Evolutionary conservation across 2,797 vertebrate species (phyloP), one percentile per base, ranked within the genome.

Genomic region (Vespertilio murinus): DNA sequence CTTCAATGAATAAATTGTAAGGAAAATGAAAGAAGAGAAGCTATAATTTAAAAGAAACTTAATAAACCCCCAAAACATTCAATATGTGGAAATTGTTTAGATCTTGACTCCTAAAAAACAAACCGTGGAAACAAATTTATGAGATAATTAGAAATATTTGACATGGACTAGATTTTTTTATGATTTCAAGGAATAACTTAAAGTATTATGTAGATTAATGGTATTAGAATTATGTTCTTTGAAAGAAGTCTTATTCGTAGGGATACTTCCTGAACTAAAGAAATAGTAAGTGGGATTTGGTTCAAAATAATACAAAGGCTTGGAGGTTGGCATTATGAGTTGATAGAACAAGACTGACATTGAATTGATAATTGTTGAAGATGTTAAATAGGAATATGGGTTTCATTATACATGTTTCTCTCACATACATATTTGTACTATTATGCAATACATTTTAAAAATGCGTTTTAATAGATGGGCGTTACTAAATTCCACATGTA

Each of bases 121-220:
- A 86, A 86, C 1, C 61, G 0, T 69, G 47, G 75, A 91, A 69
- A 69, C 6, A 54, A 56, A 69, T 87, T 13, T 80, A 23, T 90
- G 49, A 84, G 42, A 86, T 64, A 69, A 77, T 54, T 54, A 93
- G 49, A 35, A 94, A 89, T 80, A 94, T 79, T 56, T 83, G 67
- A 77, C 9, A 77, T 4, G 64, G 40, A 28, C 4, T 33, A 1
- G 6, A 70, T 82, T 91, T 64, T 64, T 87, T 13, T 52, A 54
- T 56, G 8, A 64, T 38, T 85, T 30, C n/a, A 69, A 88, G 28
- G n/a, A 83, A 86, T 73, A 70, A 71, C 7, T 61, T 7, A 10
- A 70, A 38, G 64, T 89, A 67, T 79, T 89, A 54, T 71, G 3
- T 4, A 25, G 0, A 65, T 87, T 80, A 71, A 74, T 77, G 52